These are phyloP conservation scores for Tholera decimalis DNA, from an alignment of 2,888 invertebrate species.

Conservation along the genomic window DNA sequence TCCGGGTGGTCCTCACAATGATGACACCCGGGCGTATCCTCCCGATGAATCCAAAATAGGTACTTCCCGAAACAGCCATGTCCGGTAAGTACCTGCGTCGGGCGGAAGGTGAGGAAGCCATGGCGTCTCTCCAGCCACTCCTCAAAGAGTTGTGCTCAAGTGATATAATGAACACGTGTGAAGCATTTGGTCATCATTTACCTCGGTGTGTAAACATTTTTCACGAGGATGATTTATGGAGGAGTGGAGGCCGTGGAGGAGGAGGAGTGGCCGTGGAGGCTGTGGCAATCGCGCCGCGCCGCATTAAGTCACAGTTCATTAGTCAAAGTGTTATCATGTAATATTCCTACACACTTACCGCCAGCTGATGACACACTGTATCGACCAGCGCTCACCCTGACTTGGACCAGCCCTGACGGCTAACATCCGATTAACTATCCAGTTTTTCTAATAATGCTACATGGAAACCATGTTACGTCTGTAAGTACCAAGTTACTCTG, in stretches of 20 bases:
- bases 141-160: constrained; percentile 44
- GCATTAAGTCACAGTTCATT: constrained; percentile 65
- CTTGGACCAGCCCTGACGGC: constrained; percentile 8
- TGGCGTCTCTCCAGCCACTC: no score
- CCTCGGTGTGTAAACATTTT: constrained; percentile 56
- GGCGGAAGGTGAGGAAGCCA: no score
- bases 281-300: constrained; percentile 42
- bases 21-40: no score
- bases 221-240: constrained; percentile 62
- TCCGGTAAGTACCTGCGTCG: no score
- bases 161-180: constrained; percentile 52
- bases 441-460: constrained; percentile 44
- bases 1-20: no score
- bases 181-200: constrained; percentile 58
- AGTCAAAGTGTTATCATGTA: constrained; percentile 62
- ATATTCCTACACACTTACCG: constrained; percentile 45
- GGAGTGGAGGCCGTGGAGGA: no score
- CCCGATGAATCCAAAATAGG: no score
- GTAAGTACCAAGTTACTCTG: not conserved
- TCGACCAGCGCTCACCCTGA: constrained; percentile 24
- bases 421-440: constrained; percentile 46
- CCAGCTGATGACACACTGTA: constrained; percentile 31
- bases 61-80: no score
- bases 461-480: not conserved
- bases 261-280: constrained; percentile 42